Evolutionary conservation across 2,888 invertebrate genomes (phyloP), one percentile per base, ranked within the genome.

Genomic region (Andrena haemorrhoa): DNA sequence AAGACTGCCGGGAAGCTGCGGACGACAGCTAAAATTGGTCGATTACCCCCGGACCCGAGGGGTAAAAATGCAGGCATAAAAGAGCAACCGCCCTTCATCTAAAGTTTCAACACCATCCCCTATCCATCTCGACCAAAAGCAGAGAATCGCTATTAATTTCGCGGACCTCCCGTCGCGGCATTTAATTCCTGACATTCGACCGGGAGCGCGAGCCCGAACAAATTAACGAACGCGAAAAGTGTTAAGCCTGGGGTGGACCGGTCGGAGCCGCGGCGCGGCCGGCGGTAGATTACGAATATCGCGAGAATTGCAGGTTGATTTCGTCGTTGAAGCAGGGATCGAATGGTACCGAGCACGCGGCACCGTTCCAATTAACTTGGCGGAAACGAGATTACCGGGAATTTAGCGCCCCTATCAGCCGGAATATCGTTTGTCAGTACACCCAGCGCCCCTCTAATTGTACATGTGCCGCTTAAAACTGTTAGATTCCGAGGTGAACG

Each of bases 391-490:
- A 82, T 82, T 75, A 80, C 51, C 49, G 41, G 61, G 49, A 74
- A 81, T 80, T 80, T 73, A 80, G 49, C 73, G 66, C 49, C 63
- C 68, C 63, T 81, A 73, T 81, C 68, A 61, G 47, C 41, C 68
- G 80, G 69, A 79, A 81, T 74, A 72, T 80, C 79, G 79, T 78
- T 72, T 72, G 47, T 78, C 79, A 35, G 78, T 33, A 23, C 16
- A 26, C 8, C 8, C 61, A 61, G 29, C 79, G 53, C n/a, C 29
- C n/a, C 61, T 51, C 53, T 77, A 78, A 78, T 79, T 77, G 71
- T 78, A 47, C 71, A 65, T 41, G 71, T 10, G 49, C 31, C 60
- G 72, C 53, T 80, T 78, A 78, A 78, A 80, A 64, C 68, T 60
- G 78, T 77, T 79, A 61, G 53, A 71, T 71, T 29, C 51, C 31